Percentiles rank a stretch among this genome's conserved stretches.
These are phyloP conservation scores for Monodelphis domestica DNA, from an alignment of 2,797 vertebrate species.

Conservation along the genomic window DNA sequence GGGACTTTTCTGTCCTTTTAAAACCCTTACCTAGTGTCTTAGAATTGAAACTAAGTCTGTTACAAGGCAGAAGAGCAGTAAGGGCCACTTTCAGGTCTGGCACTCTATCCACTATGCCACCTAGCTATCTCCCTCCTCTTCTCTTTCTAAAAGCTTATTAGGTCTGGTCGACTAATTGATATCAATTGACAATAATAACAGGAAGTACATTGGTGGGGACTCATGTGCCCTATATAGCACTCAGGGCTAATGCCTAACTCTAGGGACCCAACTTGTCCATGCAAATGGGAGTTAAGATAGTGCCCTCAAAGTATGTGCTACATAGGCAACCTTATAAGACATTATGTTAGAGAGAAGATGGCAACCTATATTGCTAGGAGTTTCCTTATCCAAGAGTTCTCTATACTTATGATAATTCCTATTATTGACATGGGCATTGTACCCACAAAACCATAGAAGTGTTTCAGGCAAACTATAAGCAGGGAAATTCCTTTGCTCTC, in stretches of 20 bases:
- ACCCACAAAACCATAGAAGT: too few relatives aligned
- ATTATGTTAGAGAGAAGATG: background rate
- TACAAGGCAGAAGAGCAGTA: too few relatives aligned
- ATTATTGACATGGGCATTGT: too few relatives aligned
- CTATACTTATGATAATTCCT: background rate
- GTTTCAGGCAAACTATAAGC: too few relatives aligned
- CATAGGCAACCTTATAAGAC: background rate
- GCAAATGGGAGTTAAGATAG: background rate
- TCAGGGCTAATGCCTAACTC: background rate
- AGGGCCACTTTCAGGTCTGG: too few relatives aligned
- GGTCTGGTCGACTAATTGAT: background rate
- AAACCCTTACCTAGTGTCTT: too few relatives aligned
- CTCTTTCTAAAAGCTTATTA: background rate
- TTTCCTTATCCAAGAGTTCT: background rate
- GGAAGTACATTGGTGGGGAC: background rate
- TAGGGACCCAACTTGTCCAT: background rate
- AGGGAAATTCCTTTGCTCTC: too few relatives aligned
- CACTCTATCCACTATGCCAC: too few relatives aligned
- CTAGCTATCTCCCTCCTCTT: too few relatives aligned
- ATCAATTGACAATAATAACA: background rate
- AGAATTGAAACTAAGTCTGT: too few relatives aligned
- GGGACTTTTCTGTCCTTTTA: too few relatives aligned
- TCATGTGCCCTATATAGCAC: background rate
- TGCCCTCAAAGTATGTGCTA: background rate
- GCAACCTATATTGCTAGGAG: background rate